A percentile compares a stretch with the other conserved stretches of the same genome.
Evolutionary conservation across 1,140 invertebrate species (phyloP).

Genomic region (Pachypeltis micranthus): DNA sequence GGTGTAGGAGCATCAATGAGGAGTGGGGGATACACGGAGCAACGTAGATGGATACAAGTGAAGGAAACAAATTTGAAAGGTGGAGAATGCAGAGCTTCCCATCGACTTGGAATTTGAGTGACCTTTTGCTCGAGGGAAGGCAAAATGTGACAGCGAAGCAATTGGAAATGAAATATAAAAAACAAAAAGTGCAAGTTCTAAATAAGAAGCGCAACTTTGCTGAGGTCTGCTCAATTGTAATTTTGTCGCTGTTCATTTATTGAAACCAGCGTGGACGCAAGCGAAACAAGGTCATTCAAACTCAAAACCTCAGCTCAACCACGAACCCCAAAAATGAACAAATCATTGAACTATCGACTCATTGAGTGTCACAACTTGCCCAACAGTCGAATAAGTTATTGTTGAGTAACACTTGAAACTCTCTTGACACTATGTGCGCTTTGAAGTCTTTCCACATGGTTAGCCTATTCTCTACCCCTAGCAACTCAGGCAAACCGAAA

Average conservation of each 20-base stretch:
- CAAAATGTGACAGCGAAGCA: background rate
- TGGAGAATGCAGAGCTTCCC: background rate
- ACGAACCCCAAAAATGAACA: background rate
- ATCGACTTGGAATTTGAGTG: background rate
- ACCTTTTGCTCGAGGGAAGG: background rate
- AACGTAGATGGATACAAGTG: background rate
- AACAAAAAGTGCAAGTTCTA: background rate
- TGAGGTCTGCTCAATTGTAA: too few relatives aligned
- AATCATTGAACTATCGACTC: background rate
- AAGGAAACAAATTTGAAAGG: background rate
- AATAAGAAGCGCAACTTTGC: background rate
- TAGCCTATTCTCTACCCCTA: too few relatives aligned
- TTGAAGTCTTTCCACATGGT: too few relatives aligned
- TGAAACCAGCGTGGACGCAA: background rate
- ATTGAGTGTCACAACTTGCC: background rate
- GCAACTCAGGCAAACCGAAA: too few relatives aligned
- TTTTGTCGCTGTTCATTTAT: background rate
- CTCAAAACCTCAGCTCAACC: background rate
- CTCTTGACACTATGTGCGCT: too few relatives aligned
- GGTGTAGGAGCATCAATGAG: background rate
- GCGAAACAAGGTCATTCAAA: background rate
- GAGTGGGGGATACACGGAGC: background rate
- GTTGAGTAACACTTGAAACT: too few relatives aligned
- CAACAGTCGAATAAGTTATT: background rate
- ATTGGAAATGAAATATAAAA: background rate